phyloP scores from a whole-genome alignment of 2,888 invertebrate species.

The Clunio marinus region DNA sequence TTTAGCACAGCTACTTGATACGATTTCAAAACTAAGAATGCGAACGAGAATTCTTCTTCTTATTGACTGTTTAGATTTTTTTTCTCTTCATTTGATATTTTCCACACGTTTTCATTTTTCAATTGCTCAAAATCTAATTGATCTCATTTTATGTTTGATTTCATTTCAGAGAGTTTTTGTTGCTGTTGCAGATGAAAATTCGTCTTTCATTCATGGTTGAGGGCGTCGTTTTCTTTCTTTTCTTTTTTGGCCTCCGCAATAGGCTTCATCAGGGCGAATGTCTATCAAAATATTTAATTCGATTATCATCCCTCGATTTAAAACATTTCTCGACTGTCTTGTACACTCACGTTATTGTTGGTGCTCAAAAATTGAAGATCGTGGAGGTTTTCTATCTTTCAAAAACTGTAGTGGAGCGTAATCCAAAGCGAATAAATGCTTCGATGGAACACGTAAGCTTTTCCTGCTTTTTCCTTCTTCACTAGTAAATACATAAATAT shows the following conservation, averaged over 20 bases:
- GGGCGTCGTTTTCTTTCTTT: background rate
- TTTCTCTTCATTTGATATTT: constrained; percentile 14
- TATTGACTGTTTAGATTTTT: background rate
- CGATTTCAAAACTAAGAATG: background rate
- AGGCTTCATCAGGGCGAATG: background rate
- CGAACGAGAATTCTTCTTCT: background rate
- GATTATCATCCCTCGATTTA: constrained; percentile 15
- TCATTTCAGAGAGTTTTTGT: constrained; percentile 27
- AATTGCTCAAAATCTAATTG: constrained; percentile 39
- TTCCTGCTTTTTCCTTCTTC: constrained; percentile 1
- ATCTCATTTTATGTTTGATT: constrained; percentile 40
- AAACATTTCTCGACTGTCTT: background rate
- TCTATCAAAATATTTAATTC: constrained; percentile 22
- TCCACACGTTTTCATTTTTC: constrained; percentile 39
- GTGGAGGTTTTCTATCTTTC: background rate
- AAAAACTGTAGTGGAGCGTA: background rate
- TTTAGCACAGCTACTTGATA: background rate
- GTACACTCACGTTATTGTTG: background rate
- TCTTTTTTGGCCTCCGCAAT: background rate
- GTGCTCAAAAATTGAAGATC: background rate
- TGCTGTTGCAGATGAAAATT: constrained; percentile 2
- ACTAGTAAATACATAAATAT: constrained; percentile 35
- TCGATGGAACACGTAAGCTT: constrained; percentile 18
- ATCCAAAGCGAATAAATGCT: background rate
- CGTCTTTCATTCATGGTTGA: background rate